Evolutionary conservation across 2,888 invertebrate genomes (phyloP).

Genomic region (Cantharis flavilabris): DNA sequence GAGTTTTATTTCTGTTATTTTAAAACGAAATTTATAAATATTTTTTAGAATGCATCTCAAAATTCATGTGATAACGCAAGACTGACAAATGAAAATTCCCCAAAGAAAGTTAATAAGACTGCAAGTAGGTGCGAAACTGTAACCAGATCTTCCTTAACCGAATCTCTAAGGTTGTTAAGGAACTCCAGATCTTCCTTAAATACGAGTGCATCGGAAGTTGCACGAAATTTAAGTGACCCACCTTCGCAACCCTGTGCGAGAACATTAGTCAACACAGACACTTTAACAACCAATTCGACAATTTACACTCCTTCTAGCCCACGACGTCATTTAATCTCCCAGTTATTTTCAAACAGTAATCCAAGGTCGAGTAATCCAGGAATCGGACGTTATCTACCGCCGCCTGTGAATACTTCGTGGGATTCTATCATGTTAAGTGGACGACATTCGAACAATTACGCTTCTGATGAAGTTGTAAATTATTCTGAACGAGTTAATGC

Average conservation of each 20-base stretch:
- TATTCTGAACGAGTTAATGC: slow-evolving; percentile 49
- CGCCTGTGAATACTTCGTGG: background rate
- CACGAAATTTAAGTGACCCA: background rate
- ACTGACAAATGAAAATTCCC: background rate
- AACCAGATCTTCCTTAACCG: background rate
- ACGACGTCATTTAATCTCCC: slow-evolving; percentile 44
- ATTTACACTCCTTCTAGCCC: slow-evolving; percentile 39
- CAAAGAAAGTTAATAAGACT: background rate
- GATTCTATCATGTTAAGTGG: background rate
- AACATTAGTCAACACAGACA: slow-evolving; percentile 26
- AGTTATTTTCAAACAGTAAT: slow-evolving; percentile 34
- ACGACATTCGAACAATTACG: slow-evolving; percentile 32
- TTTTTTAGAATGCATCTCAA: background rate
- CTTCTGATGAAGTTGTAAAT: slow-evolving; percentile 51
- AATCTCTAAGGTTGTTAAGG: background rate
- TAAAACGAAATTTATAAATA: background rate
- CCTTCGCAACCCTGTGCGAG: slow-evolving; percentile 18
- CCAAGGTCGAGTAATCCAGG: background rate
- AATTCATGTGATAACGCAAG: slow-evolving; percentile 1
- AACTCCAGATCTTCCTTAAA: background rate
- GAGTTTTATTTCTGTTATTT: background rate
- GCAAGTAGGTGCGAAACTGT: background rate
- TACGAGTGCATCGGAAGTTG: background rate
- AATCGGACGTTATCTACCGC: background rate
- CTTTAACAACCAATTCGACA: slow-evolving; percentile 38